Evolutionary conservation across 2,797 vertebrate genomes (phyloP), one percentile per base, ranked within the genome.

Genomic region (Furcifer pardalis): DNA sequence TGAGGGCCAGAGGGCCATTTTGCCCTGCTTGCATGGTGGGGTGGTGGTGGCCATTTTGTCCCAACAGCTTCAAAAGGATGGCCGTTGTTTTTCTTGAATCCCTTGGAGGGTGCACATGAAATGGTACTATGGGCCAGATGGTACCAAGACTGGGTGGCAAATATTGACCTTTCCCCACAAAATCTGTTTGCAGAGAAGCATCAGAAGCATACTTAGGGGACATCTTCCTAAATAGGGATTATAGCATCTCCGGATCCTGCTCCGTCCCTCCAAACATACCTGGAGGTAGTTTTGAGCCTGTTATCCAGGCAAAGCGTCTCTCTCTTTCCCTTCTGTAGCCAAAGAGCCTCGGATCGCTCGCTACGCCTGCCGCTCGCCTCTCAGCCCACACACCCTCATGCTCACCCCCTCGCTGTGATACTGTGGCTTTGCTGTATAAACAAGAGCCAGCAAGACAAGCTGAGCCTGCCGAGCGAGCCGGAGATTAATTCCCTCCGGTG

Each of bases 401-500:
- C 90, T 89, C 78, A 7, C 19, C n/a, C 79, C 69, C 42, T 62
- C 79, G 30, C 42, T 9, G 40, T 65, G 52, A 59, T 56, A 65
- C 72, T 69, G 25, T 5, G n/a, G 23, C 84, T 66, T 82, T 77
- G 25, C 60, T 44, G 73, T 27, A 0, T 0, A 81, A 85, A 52
- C 13, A 69, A 35, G 32, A 25, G 32, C 74, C 73, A 72, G 83
- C 0, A 0, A 52, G 71, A 0, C 71, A 3, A 68, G 27, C 37
- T 73, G 62, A 42, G 65, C 12, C 42, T 42, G 73, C 40, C 76
- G 83, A 30, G 0, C 0, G 19, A 81, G 49, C 30, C 37, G 76
- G 86, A 87, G 82, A 84, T 90, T 1, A 1, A 32, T 90, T 84
- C 88, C 79, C 25, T 76, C 3, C 10, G 27, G 9, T 87, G 81